Evolutionary conservation across 2,888 invertebrate genomes (phyloP).

Genomic region (Catocala nupta): DNA sequence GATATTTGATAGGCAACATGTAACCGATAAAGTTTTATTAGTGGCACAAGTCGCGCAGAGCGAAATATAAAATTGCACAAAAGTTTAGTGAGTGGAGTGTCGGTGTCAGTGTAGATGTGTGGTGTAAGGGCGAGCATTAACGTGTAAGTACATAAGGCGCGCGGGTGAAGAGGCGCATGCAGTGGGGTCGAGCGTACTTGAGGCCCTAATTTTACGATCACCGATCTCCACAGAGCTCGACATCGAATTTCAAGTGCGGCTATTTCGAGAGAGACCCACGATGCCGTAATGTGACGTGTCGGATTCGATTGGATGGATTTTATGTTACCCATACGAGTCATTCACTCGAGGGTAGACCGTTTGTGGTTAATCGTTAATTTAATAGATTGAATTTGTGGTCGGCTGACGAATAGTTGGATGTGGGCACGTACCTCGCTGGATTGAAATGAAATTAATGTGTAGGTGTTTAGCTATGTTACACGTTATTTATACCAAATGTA

Average conservation of each 20-base stretch:
- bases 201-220: constrained; percentile 81
- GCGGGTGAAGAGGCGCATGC: constrained; percentile 39
- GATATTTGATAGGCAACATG: constrained; percentile 78
- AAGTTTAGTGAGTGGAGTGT: constrained; percentile 7
- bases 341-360: constrained; percentile 65
- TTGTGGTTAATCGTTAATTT: constrained; percentile 77
- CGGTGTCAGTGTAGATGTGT: constrained; percentile 1
- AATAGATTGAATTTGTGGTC: constrained; percentile 73
- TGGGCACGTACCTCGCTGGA: constrained; percentile 23
- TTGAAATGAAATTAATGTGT: constrained; percentile 25
- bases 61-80: constrained; percentile 48
- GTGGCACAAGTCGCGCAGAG: constrained; percentile 71
- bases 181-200: constrained; percentile 52
- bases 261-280: constrained; percentile 76
- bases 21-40: constrained; percentile 80
- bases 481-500: not conserved
- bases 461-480: constrained; percentile 17
- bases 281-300: constrained; percentile 78
- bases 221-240: constrained; percentile 73
- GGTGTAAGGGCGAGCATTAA: constrained; percentile 9
- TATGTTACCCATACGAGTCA: constrained; percentile 74
- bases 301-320: constrained; percentile 81
- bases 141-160: constrained; percentile 29
- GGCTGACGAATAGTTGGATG: constrained; percentile 52
- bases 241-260: constrained; percentile 83